Evolutionary conservation across 2,888 invertebrate genomes (phyloP).

Genomic region (Eumerus sabulonum): DNA sequence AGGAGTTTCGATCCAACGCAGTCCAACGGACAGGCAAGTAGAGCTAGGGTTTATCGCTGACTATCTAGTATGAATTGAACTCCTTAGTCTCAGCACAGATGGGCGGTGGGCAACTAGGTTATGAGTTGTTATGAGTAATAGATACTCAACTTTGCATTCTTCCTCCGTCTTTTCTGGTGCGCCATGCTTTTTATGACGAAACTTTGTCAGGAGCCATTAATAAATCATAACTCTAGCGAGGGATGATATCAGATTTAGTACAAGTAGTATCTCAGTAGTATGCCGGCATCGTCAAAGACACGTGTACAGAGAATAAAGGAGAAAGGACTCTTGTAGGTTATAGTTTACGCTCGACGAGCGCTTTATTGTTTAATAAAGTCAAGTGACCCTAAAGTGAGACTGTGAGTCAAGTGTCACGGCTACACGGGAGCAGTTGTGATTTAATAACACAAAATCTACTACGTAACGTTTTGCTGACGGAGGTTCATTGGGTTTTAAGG

Average conservation of each 20-base stretch:
- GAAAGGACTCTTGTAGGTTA: slow-evolving; percentile 4
- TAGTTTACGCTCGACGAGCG: background rate
- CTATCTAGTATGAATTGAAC: slow-evolving; percentile 37
- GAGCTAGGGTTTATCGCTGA: slow-evolving; percentile 17
- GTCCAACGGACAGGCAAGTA: too few relatives aligned
- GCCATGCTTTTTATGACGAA: slow-evolving; percentile 13
- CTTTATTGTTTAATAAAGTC: slow-evolving; percentile 46
- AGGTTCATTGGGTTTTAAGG: slow-evolving; percentile 7
- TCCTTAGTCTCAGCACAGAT: too few relatives aligned
- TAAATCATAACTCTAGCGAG: slow-evolving; percentile 18
- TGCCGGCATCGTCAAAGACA: background rate
- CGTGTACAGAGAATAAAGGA: slow-evolving; percentile 14
- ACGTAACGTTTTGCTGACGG: background rate
- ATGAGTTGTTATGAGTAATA: too few relatives aligned
- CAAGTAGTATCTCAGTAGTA: too few relatives aligned
- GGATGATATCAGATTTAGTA: slow-evolving; percentile 22
- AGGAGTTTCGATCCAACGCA: too few relatives aligned
- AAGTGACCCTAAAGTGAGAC: slow-evolving; percentile 59
- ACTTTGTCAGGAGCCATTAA: slow-evolving; percentile 44
- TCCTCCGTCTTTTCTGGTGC: background rate
- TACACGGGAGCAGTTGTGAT: slow-evolving; percentile 15
- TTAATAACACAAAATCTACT: slow-evolving; percentile 9
- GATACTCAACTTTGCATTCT: background rate
- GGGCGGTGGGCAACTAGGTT: background rate
- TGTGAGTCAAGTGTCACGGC: slow-evolving; percentile 42